Evolutionary conservation across 2,113 vertebrate species (phyloP), one percentile per base, ranked within the genome.

Genomic region (Amazona guildingii): DNA sequence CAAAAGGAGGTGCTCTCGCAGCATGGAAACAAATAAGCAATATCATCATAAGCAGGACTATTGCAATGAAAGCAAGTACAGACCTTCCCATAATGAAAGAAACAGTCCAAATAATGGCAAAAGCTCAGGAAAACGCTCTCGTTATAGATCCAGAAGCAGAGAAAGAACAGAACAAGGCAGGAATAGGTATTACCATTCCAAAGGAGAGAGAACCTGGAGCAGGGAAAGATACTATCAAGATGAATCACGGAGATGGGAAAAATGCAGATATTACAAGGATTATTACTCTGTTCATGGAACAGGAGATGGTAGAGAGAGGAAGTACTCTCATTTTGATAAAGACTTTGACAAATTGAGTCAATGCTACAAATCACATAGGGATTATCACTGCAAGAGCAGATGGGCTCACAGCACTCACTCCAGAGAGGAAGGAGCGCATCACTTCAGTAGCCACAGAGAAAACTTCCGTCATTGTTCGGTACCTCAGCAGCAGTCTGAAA

Each of bases 181-280:
- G 95, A 83, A 87, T 13, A 97, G 98, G 59, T 97, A 98, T 94
- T 96, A 96, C 52, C 94, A 96, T 29, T 83, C 96, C 1, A 97
- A 98, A 83, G 97, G 97, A 8, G 98, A 98, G 17, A 98, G 97
- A 12, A 96, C 97, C 15, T 97, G 98, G 96, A 96, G 92, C 91
- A 94, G 97, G 24, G 98, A 98, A 29, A 97, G 97, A 19, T 97
- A 97, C 76, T 93, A 98, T 77, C 96, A 97, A 2, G 98, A 98
- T 8, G 77, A 79, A 1, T 82, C 96, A 17, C 66, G 98, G 20
- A 96, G 94, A 80, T 97, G 98, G 97, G 97, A 98, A 17, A 97
- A 91, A 4, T 97, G 98, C 85, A 86, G 97, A 33, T 97, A 98
- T 70, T 97, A 98, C 86, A 92, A 59, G 0, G 94, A 97, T 79